phyloP scores from a whole-genome alignment of 2,113 vertebrate genomes.

The Delphinapterus leucas region DNA sequence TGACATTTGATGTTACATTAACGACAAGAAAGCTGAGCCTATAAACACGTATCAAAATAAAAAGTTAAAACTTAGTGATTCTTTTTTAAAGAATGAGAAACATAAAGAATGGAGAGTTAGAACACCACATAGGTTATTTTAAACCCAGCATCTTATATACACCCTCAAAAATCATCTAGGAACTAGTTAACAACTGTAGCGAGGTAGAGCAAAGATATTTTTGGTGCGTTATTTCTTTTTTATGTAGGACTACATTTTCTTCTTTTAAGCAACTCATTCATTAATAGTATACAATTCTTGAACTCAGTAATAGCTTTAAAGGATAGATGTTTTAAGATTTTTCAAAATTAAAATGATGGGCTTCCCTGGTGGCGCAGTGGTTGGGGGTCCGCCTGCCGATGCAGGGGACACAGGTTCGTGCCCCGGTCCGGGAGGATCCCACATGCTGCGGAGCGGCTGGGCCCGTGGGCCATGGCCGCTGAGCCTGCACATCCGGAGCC shows the following conservation, averaged over 20 bases:
- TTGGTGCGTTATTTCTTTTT: neutral
- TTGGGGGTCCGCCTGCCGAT: too few relatives aligned
- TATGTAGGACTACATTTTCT: neutral
- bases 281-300: neutral
- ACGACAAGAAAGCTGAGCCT: neutral
- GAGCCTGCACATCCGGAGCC: too few relatives aligned
- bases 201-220: neutral
- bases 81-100: neutral
- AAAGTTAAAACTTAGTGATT: neutral
- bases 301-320: constrained; percentile 5
- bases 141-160: neutral
- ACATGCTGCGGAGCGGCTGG: too few relatives aligned
- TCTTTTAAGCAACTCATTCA: neutral
- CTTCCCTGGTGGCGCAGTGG: too few relatives aligned
- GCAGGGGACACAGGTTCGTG: too few relatives aligned
- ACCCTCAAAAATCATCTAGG: neutral
- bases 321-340: neutral
- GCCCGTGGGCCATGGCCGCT: too few relatives aligned
- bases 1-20: neutral
- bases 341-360: neutral
- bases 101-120: neutral
- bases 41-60: neutral
- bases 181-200: neutral
- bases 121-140: neutral
- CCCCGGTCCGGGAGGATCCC: too few relatives aligned